These are phyloP conservation scores for Synanthedon andrenaeformis DNA, from an alignment of 2,888 invertebrate genomes.

Conservation along the genomic window DNA sequence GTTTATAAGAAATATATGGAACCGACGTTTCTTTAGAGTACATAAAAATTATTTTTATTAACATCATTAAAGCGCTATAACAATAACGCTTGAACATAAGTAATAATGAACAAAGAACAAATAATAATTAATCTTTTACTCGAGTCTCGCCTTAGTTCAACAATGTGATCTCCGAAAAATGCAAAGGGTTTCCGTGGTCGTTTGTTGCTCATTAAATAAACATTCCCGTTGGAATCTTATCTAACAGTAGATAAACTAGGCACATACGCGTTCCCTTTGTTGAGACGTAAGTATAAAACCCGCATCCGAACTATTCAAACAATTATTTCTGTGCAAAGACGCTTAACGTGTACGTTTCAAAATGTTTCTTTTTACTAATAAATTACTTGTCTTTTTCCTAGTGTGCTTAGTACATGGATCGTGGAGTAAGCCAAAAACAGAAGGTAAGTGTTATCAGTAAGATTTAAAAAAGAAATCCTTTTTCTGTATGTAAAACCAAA, in stretches of 20 bases:
- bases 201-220: conserved; percentile 58
- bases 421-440: conserved; percentile 34
- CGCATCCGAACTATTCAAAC: conserved; percentile 36
- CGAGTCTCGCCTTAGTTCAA: not conserved
- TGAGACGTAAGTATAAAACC: conserved; percentile 41
- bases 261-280: conserved; percentile 19
- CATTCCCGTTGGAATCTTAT: conserved; percentile 57
- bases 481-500: not conserved
- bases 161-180: conserved; percentile 20
- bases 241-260: conserved; percentile 41
- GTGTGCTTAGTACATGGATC: conserved; percentile 29
- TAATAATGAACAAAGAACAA: no score
- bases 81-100: no score
- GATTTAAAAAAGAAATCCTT: not conserved
- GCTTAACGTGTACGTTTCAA: conserved; percentile 16
- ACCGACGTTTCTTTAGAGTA: no score
- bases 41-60: no score
- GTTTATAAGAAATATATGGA: no score
- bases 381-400: conserved; percentile 21
- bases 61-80: no score
- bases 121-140: not conserved
- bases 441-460: conserved; percentile 32
- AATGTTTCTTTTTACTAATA: conserved; percentile 32
- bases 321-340: conserved; percentile 35
- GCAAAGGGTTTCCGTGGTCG: conserved; percentile 34